Base-by-base conservation (phyloP, 2,113 vertebrate genomes). In the Epinephelus moara region DNA sequence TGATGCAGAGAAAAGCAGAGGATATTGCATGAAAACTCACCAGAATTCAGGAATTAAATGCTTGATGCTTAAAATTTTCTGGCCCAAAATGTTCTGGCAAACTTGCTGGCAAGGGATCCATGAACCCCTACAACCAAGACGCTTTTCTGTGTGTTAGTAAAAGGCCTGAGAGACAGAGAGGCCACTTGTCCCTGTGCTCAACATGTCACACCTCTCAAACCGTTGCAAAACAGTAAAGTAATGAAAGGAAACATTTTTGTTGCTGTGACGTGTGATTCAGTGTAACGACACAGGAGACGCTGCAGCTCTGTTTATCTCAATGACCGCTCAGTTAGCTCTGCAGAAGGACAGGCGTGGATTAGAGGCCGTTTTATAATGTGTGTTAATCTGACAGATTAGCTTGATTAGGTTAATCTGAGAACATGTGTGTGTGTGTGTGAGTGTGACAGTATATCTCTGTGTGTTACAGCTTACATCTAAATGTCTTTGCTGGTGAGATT, bases 321-420 rank as follows among this genome's bases (percentile, higher is more conserved):
- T 56, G 70, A 77, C 61, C 12, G 19, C 70, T 90, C 82, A 70
- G 69, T 50, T 77, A 62, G 57, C 70, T 83, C 80, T 66, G 21
- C 3, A 60, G 79, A 87, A 85, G 80, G 80, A 87, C 59, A 3
- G 40, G 50, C 8, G 2, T 47, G 80, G 89, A 93, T 92, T 91
- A 89, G 75, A 47, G 42, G 47, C 52, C 42, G 33, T 87, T 87
- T 92, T 66, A 88, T 80, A 89, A 91, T 86, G 80, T 88, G 77
- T 82, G 84, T 82, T 92, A 92, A 88, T 91, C 79, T 84, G 70
- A 81, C 76, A 90, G 86, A 90, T 92, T 90, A 91, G 83, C 55
- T 72, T 84, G 81, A 90, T 86, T 78, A 70, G 70, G 50, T 88
- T 81, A 79, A 85, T 87, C 69, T 88, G 70, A 82, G 77, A 84